Percentiles rank a stretch among this genome's conserved stretches.
These are phyloP conservation scores for Paralvinella palmiformis DNA, from an alignment of 1,140 invertebrate species.

Conservation along the genomic window DNA sequence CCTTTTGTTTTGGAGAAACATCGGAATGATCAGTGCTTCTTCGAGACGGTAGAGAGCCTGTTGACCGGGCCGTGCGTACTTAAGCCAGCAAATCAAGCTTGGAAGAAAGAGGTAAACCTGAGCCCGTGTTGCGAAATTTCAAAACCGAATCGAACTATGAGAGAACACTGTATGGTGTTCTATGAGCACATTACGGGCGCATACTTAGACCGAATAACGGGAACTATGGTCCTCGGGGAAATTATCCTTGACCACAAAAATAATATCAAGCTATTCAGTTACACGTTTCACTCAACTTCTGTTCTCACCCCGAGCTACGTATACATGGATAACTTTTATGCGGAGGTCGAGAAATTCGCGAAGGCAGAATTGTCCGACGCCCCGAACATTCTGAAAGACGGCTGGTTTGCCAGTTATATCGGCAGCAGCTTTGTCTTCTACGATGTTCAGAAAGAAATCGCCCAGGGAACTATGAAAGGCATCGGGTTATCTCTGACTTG, in stretches of 20 bases:
- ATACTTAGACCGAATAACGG: constrained; percentile 67
- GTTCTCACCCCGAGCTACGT: constrained; percentile 72
- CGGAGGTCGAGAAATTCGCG: constrained; percentile 61
- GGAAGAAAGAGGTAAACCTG: too few species aligned
- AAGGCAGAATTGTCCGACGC: constrained; percentile 60
- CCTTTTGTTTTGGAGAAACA: constrained; percentile 5
- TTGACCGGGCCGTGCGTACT: constrained; percentile 51
- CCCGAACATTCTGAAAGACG: constrained; percentile 69
- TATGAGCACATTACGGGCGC: constrained; percentile 55
- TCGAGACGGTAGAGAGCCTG: constrained; percentile 53
- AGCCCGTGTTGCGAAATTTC: neutral
- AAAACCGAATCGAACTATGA: constrained; percentile 51
- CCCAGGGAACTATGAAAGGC: constrained; percentile 72
- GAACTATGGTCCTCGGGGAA: constrained; percentile 66
- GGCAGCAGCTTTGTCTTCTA: constrained; percentile 83
- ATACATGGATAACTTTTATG: constrained; percentile 74
- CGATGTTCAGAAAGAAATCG: constrained; percentile 80
- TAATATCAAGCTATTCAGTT: constrained; percentile 67
- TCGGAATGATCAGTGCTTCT: neutral
- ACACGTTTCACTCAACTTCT: constrained; percentile 82
- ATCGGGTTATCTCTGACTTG: constrained; percentile 73
- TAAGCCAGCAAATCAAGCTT: neutral
- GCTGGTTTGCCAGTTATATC: constrained; percentile 86
- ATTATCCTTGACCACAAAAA: constrained; percentile 61
- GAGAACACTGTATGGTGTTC: constrained; percentile 24